Evolutionary conservation across 2,113 vertebrate species (phyloP).

Genomic region (Chroicocephalus ridibundus): DNA sequence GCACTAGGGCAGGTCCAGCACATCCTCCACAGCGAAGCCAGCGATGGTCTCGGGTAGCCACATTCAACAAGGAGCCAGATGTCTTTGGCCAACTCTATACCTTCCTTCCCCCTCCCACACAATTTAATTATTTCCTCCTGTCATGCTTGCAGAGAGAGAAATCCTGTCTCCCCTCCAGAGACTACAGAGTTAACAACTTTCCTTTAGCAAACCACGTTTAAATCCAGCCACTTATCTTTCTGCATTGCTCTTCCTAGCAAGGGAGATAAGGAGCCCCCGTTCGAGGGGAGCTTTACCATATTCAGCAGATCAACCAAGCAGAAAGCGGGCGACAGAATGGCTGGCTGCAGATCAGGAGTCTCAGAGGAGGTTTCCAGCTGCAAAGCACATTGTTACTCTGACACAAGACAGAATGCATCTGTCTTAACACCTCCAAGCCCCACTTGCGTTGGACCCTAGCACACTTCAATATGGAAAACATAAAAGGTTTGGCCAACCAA

Average conservation of each 20-base stretch:
- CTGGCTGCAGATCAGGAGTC: background rate
- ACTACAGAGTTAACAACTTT: background rate
- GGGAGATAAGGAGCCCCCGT: slow-evolving; percentile 38
- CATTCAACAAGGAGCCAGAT: background rate
- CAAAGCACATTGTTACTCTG: background rate
- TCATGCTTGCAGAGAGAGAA: background rate
- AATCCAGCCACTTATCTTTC: slow-evolving; percentile 41
- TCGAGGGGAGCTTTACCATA: background rate
- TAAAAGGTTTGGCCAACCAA: background rate
- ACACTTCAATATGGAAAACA: background rate
- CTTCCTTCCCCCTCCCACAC: background rate
- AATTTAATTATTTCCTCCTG: background rate
- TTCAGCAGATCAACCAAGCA: slow-evolving; percentile 2
- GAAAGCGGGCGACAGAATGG: background rate
- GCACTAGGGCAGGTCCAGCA: background rate
- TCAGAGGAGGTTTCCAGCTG: background rate
- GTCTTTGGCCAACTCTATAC: background rate
- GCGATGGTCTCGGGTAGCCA: accelerated
- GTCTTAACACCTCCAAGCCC: background rate
- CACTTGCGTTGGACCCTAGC: background rate
- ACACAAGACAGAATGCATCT: background rate
- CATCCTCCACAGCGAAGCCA: background rate
- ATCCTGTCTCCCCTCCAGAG: background rate
- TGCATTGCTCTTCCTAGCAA: background rate
- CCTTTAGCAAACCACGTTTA: background rate